These are phyloP conservation scores for Poliocrania exsul DNA, from an alignment of 2,797 vertebrate species.

Conservation along the genomic window DNA sequence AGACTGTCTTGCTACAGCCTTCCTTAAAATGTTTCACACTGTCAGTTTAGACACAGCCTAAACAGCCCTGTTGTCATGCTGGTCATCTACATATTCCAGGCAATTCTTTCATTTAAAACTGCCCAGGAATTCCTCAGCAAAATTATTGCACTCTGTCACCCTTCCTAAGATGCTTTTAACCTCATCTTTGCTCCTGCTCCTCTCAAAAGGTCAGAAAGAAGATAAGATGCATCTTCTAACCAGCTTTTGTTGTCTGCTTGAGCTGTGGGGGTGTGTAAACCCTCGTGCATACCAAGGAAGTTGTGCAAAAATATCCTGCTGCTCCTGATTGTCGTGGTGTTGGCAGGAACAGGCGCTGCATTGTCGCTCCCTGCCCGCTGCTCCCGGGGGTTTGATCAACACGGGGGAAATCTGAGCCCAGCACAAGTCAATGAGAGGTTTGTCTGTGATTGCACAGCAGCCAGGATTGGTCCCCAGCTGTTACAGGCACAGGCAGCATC, in stretches of 20 bases:
- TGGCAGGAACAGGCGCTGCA: not conserved
- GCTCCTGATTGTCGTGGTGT: not conserved
- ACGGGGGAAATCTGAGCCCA: not conserved
- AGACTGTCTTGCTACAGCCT: not conserved
- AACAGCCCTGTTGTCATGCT: not conserved
- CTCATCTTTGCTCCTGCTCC: not conserved
- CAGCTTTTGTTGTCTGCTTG: not conserved
- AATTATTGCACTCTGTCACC: not conserved
- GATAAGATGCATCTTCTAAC: not conserved
- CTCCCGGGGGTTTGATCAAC: not conserved
- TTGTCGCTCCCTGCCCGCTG: not conserved
- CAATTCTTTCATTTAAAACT: not conserved
- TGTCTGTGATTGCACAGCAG: slow-evolving; percentile 11
- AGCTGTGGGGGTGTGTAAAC: not conserved
- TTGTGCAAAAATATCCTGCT: not conserved
- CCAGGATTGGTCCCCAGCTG: slow-evolving; percentile 39
- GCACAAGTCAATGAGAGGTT: slow-evolving; percentile 46
- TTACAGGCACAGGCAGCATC: not conserved
- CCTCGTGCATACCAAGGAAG: not conserved
- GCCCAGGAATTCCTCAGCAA: not conserved
- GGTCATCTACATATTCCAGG: not conserved
- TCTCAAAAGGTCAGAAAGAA: not conserved
- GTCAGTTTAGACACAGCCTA: not conserved
- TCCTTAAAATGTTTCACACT: not conserved
- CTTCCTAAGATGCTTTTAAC: not conserved